A percentile compares a stretch with the other conserved stretches of the same genome.
These are phyloP conservation scores for Semicossyphus pulcher DNA, from an alignment of 2,113 vertebrate genomes.

Conservation along the genomic window DNA sequence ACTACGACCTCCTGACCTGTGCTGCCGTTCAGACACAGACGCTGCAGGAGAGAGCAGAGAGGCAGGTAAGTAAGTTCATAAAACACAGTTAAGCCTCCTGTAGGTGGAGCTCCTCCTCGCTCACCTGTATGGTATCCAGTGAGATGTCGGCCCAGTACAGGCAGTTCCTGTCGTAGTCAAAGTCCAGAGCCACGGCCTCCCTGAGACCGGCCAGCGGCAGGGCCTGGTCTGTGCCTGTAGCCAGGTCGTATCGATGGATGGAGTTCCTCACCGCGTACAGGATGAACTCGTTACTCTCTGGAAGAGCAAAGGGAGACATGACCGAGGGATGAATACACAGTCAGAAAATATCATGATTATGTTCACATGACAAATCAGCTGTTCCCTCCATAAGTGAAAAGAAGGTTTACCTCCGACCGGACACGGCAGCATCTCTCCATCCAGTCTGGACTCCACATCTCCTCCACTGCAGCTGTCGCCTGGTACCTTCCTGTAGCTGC, in stretches of 20 bases:
- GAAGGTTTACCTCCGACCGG: conserved; percentile 90
- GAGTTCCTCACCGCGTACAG: conserved; percentile 93
- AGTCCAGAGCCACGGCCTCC: conserved; percentile 94
- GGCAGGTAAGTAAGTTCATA: background rate
- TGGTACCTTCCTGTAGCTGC: conserved; percentile 96
- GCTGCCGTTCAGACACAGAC: conserved; percentile 95
- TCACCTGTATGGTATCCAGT: conserved; percentile 88
- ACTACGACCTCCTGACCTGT: conserved; percentile 94
- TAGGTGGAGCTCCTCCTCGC: background rate
- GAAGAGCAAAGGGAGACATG: background rate
- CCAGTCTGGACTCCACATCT: conserved; percentile 91
- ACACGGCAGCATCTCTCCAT: conserved; percentile 94
- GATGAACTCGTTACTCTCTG: conserved; percentile 98
- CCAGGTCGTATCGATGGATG: conserved; percentile 95
- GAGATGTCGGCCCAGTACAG: conserved; percentile 98
- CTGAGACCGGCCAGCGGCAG: conserved; percentile 90
- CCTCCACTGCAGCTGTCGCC: conserved; percentile 96
- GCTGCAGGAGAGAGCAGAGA: conserved; percentile 75
- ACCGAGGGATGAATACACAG: background rate
- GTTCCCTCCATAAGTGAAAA: no score
- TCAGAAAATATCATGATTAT: no score
- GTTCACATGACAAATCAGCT: background rate
- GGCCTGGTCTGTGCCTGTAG: conserved; percentile 89
- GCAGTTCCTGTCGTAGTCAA: conserved; percentile 95
- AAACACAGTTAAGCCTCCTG: background rate